Evolutionary conservation across 2,797 vertebrate genomes (phyloP), one percentile per base, ranked within the genome.

Genomic region (Tiaroga cobitis): DNA sequence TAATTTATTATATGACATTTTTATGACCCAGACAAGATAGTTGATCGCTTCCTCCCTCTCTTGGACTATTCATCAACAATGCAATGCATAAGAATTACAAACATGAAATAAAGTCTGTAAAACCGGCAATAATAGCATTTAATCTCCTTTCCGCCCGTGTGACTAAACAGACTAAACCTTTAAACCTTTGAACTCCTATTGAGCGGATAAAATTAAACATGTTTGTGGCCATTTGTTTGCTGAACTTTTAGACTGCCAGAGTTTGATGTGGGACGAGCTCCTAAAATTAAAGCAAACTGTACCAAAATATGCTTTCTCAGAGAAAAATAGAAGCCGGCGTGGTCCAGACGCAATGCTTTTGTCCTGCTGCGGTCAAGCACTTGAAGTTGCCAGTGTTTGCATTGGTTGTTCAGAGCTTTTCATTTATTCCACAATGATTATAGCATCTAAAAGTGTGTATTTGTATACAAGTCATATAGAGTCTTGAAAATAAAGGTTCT

Each of bases 291-390:
- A 83, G 78, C 86, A 37, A 61, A 59, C 34, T 29, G n/a, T 84
- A 80, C 73, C 26, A 72, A 92, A 82, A 83, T 56, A 43, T 32
- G 49, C 78, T 85, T 80, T 56, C 54, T 83, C 88, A 65, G 90
- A 86, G 87, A 89, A 90, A 90, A 86, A 39, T 87, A 70, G 75
- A 79, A 82, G 90, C 82, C 85, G 88, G 85, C 89, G 91, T 82
- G 90, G 90, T 92, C 89, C 46, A 92, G 90, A 93, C 92, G 4
- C 54, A 9, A 32, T 18, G 56, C 51, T 43, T 65, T 46, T 61
- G 82, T 84, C 73, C 74, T 3, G 63, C 82, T 78, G 74, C 3
- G 82, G 82, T 84, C 74, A 78, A 68, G 39, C 67, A n/a, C 80
- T 70, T 70, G 21, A 39, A 81, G 24, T 54, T 51, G 19, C 5